Conservation (phyloP, 2,113 vertebrate species). For the Mastomys coucha region DNA sequence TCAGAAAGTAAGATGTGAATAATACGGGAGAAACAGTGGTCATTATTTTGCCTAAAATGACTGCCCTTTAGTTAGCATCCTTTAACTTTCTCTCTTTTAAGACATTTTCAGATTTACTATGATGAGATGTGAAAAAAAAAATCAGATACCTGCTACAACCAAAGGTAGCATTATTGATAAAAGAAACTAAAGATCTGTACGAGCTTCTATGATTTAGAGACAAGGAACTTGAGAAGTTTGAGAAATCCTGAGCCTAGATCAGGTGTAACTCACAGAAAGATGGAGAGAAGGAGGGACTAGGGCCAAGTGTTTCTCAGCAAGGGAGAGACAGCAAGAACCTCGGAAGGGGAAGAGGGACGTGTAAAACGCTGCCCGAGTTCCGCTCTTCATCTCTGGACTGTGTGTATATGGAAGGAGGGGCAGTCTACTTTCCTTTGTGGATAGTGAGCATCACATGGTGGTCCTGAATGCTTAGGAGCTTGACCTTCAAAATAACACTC, state of each 20-base stretch:
- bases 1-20: background rate
- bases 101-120: background rate
- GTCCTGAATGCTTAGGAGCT: background rate
- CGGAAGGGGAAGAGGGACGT: background rate
- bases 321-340: no score
- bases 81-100: background rate
- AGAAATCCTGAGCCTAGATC: background rate
- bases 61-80: no score
- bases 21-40: accelerated
- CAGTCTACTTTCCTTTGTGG: background rate
- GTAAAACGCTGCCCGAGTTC: background rate
- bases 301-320: background rate
- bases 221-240: background rate
- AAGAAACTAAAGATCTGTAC: slow-evolving; percentile 4
- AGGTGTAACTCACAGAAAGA: background rate
- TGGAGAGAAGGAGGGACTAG: background rate
- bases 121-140: background rate
- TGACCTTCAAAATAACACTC: background rate
- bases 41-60: background rate
- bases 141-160: background rate
- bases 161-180: background rate
- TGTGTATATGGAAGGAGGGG: background rate
- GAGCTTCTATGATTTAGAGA: background rate
- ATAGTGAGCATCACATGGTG: background rate
- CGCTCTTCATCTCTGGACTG: background rate